Evolutionary conservation across 2,113 vertebrate genomes (phyloP), one percentile per base, ranked within the genome.

Genomic region (Campylorhamphus procurvoides): DNA sequence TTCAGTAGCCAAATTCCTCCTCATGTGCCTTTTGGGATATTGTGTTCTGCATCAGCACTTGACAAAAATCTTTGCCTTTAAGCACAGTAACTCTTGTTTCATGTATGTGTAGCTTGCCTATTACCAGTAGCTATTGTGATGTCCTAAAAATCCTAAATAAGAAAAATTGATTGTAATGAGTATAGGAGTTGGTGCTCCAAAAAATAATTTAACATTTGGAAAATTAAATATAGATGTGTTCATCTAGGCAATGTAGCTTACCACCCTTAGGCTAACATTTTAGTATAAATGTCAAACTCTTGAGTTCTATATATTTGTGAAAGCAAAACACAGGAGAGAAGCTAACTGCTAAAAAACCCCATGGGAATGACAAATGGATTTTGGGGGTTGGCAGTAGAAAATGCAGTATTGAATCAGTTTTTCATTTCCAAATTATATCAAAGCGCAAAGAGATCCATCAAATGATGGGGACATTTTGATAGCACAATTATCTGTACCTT

Each of bases 141-240:
- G 19, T 58, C 81, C 56, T 67, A 44, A 87, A 87, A 91, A 59
- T 35, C 7, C 14, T 60, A 74, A 71, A 73, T 53, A 79, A 80
- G 46, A 92, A 91, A 64, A 81, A 67, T 8, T 53, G 13, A 39
- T 74, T 81, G 10, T 8, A 47, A 52, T 47, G 16, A 46, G 68
- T 59, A 19, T 42, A 78, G 33, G 9, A 82, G 24, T 40, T 87
- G 50, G 27, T 46, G 19, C 13, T 15, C 6, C 40, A 42, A 84
- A 91, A 71, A 80, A 84, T 7, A 24, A 49, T 46, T 71, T 89
- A 66, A 58, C 66, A 50, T 89, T 78, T 91, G 22, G 24, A 89
- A 94, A 95, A 93, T 72, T 91, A 89, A 91, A 84, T 82, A 74
- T 31, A 89, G 42, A 78, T 14, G 20, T 87, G 47, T 60, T 87